These are phyloP conservation scores for Alosa sapidissima DNA, from an alignment of 2,797 vertebrate species.

Conservation along the genomic window DNA sequence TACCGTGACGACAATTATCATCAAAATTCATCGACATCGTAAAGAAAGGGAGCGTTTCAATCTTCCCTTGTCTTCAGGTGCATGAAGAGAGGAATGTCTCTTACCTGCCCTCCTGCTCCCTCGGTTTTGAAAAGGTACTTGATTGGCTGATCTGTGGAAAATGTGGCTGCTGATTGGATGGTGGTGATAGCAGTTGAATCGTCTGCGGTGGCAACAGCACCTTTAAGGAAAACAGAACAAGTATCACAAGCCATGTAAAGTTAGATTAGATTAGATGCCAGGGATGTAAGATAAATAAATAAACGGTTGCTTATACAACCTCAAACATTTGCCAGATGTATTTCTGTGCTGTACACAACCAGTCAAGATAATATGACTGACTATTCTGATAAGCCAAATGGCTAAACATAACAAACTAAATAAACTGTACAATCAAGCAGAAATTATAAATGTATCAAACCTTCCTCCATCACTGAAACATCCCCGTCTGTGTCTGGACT, in stretches of 20 bases:
- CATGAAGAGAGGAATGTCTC: background rate
- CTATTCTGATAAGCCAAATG: no score
- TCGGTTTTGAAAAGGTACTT: constrained; percentile 94
- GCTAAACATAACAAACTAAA: no score
- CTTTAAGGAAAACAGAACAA: constrained; percentile 55
- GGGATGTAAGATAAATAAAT: background rate
- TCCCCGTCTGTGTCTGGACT: constrained; percentile 51
- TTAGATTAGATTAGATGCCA: no score
- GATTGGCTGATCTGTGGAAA: constrained; percentile 86
- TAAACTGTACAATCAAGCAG: background rate
- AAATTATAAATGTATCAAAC: constrained; percentile 30
- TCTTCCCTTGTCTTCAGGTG: background rate
- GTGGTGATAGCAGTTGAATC: constrained; percentile 88
- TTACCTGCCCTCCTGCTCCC: constrained; percentile 85
- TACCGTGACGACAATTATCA: no score
- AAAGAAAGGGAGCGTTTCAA: background rate
- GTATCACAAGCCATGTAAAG: background rate
- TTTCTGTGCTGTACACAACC: no score
- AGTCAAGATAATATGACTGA: no score
- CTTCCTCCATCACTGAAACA: constrained; percentile 50
- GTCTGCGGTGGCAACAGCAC: constrained; percentile 86
- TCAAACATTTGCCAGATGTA: background rate
- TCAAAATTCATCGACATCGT: no score
- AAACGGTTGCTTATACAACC: no score
- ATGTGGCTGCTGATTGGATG: constrained; percentile 89